These are phyloP conservation scores for Spinus pinus DNA, from an alignment of 2,797 vertebrate species.

Conservation along the genomic window DNA sequence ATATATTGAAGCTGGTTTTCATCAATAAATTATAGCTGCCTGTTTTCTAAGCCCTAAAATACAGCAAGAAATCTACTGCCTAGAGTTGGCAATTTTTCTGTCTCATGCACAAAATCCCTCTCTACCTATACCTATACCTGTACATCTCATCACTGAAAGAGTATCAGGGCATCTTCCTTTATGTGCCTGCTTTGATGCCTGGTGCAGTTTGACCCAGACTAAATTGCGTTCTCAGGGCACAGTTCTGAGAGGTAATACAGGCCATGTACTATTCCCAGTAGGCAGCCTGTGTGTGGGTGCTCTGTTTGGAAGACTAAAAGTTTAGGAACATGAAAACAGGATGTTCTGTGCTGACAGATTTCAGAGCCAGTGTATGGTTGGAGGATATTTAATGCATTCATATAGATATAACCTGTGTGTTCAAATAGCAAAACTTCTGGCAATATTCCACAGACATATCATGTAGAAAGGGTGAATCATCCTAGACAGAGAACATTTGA, in stretches of 20 bases:
- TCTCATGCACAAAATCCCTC: background rate
- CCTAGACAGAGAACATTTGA: background rate
- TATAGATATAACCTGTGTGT: background rate
- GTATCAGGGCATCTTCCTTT: background rate
- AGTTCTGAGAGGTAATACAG: background rate
- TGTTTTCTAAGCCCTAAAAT: background rate
- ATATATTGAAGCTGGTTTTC: background rate
- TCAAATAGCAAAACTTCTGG: background rate
- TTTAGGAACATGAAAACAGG: background rate
- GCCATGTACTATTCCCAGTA: background rate
- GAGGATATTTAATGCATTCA: background rate
- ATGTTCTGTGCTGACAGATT: background rate
- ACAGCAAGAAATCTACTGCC: background rate
- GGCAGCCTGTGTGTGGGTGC: background rate
- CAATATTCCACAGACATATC: background rate
- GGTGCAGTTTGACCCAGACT: background rate
- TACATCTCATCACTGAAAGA: background rate
- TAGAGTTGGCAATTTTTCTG: background rate
- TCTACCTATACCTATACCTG: rapidly evolving
- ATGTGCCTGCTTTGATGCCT: rapidly evolving
- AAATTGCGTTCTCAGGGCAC: background rate
- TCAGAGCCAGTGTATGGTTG: background rate
- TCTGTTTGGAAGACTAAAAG: background rate
- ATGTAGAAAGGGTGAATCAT: background rate
- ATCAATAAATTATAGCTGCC: background rate